phyloP scores from a whole-genome alignment of 1,140 invertebrate species.

The Planococcus citri region DNA sequence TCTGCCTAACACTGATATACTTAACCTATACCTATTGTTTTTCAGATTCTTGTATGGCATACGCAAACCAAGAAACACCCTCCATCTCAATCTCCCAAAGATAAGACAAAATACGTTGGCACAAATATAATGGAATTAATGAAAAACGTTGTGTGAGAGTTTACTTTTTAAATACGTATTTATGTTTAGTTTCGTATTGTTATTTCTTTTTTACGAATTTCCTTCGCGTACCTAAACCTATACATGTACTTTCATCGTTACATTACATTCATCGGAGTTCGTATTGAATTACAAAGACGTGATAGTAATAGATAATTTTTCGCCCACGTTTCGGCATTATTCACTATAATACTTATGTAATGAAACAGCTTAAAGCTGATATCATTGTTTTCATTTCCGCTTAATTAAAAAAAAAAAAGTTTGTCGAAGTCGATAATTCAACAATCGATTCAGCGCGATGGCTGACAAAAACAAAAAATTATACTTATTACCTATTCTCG shows the following conservation, averaged over 20 bases:
- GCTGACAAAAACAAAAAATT: too few relatives aligned
- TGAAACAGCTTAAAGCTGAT: too few relatives aligned
- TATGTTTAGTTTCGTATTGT: neutral
- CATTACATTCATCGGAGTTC: neutral
- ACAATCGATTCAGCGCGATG: too few relatives aligned
- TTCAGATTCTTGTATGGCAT: slow-evolving; percentile 72
- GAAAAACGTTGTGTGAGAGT: slow-evolving; percentile 27
- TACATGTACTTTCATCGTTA: neutral
- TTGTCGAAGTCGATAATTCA: too few relatives aligned
- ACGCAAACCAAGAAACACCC: slow-evolving; percentile 71
- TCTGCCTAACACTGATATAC: too few relatives aligned
- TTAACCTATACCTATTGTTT: too few relatives aligned
- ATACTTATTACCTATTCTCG: too few relatives aligned
- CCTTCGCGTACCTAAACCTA: neutral
- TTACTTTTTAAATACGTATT: neutral
- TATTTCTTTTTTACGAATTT: neutral
- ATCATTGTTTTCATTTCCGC: too few relatives aligned
- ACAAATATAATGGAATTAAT: slow-evolving; percentile 50
- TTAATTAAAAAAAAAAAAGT: too few relatives aligned
- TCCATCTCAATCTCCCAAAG: slow-evolving; percentile 42
- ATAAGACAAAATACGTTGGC: slow-evolving; percentile 44
- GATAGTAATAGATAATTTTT: too few relatives aligned
- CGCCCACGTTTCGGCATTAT: too few relatives aligned
- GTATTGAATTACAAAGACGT: neutral
- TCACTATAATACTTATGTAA: too few relatives aligned